Percentiles rank a stretch among this genome's conserved stretches.
These are phyloP conservation scores for Chorisops tibialis DNA, from an alignment of 2,888 invertebrate species.

Conservation along the genomic window DNA sequence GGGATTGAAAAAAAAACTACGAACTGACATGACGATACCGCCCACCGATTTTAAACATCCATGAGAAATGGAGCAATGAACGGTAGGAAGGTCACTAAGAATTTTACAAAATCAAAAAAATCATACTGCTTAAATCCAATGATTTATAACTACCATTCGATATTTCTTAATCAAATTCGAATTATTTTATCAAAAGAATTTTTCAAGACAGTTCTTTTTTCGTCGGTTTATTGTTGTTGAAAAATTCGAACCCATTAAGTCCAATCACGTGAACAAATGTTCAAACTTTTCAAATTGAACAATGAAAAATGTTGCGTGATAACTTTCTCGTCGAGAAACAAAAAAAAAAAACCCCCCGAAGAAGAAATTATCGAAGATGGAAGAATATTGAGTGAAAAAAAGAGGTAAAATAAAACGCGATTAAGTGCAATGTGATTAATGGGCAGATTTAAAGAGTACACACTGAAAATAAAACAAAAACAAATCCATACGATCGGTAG, in stretches of 20 bases:
- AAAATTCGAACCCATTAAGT: slow-evolving; percentile 14
- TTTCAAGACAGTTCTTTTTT: background rate
- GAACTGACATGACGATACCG: slow-evolving; percentile 26
- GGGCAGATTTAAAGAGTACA: slow-evolving; percentile 22
- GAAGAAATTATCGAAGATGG: too few relatives aligned
- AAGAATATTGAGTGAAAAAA: too few relatives aligned
- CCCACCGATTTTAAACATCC: slow-evolving; percentile 22
- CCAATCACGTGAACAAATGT: slow-evolving; percentile 23
- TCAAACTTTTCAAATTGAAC: slow-evolving; percentile 27
- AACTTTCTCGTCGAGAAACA: slow-evolving; percentile 8
- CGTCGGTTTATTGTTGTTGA: background rate
- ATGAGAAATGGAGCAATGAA: background rate
- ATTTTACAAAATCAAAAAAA: too few relatives aligned
- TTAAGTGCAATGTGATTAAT: slow-evolving; percentile 20
- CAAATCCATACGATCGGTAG: slow-evolving; percentile 8
- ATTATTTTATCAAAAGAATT: background rate
- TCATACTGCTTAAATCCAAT: too few relatives aligned
- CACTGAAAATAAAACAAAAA: background rate
- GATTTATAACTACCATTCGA: background rate
- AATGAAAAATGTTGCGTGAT: slow-evolving; percentile 31
- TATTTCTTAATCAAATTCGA: background rate
- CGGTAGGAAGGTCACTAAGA: too few relatives aligned
- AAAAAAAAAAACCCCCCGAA: too few relatives aligned
- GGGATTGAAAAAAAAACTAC: slow-evolving; percentile 7
- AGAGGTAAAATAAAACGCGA: too few relatives aligned